These are phyloP conservation scores for Drosophila incognita DNA, from an alignment of 2,888 invertebrate species.

Conservation along the genomic window DNA sequence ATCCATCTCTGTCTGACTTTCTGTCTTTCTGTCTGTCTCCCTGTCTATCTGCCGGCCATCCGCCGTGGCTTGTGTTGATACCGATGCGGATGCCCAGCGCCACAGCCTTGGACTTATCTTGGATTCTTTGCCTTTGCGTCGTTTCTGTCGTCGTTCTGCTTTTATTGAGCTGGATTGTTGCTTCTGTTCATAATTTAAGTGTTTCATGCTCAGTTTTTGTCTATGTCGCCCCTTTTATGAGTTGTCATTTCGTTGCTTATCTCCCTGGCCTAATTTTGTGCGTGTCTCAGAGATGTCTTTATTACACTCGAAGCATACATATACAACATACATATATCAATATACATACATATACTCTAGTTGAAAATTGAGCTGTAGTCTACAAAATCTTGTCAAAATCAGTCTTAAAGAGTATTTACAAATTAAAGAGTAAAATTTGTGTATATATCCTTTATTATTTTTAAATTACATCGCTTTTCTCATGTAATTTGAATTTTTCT, in stretches of 20 bases:
- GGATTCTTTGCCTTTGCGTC: slow-evolving; percentile 44
- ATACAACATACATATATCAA: not conserved
- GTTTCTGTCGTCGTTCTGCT: slow-evolving; percentile 25
- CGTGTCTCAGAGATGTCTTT: slow-evolving; percentile 15
- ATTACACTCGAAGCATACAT: slow-evolving; percentile 2
- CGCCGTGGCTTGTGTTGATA: slow-evolving; percentile 26
- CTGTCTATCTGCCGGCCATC: slow-evolving; percentile 25
- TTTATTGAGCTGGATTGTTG: slow-evolving; percentile 36
- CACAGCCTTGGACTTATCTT: slow-evolving; percentile 43
- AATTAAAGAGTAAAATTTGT: not conserved
- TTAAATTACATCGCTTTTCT: not conserved
- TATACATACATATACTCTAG: not conserved
- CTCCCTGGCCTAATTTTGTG: slow-evolving; percentile 18
- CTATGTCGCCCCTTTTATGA: slow-evolving; percentile 29
- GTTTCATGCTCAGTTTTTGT: slow-evolving; percentile 26
- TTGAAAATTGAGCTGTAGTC: not conserved
- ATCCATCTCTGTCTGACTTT: slow-evolving; percentile 4
- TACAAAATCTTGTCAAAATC: not conserved
- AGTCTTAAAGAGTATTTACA: not conserved
- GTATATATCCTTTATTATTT: not conserved
- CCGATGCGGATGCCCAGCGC: not conserved
- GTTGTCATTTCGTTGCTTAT: slow-evolving; percentile 34
- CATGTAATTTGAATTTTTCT: not conserved
- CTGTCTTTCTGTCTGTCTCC: slow-evolving; percentile 7
- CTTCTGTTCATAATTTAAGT: slow-evolving; percentile 42